A percentile compares a stretch with the other conserved stretches of the same genome.
These are phyloP conservation scores for Genyomyrus donnyi DNA, from an alignment of 2,113 vertebrate species.

Conservation along the genomic window DNA sequence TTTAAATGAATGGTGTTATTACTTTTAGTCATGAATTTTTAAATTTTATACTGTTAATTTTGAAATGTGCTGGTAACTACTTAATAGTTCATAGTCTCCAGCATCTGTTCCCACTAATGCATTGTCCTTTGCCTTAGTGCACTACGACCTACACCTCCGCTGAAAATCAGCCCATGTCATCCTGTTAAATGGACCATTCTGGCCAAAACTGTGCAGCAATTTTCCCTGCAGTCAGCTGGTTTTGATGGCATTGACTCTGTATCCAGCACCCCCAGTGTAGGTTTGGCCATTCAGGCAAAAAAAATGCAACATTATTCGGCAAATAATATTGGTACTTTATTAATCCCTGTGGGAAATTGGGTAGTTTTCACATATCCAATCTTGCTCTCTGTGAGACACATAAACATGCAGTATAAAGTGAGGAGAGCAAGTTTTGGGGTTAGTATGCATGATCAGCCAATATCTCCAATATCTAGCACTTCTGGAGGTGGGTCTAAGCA, in stretches of 20 bases:
- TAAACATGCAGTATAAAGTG: neutral
- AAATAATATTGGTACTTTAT: neutral
- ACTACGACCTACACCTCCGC: neutral
- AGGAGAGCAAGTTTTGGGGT: neutral
- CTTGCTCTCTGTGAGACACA: neutral
- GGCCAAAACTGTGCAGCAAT: neutral
- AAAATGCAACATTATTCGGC: neutral
- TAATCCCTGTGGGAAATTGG: neutral
- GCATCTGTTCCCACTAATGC: neutral
- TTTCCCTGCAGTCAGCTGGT: neutral
- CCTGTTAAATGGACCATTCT: neutral
- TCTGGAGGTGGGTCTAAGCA: neutral
- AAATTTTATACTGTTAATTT: neutral
- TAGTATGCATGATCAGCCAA: neutral
- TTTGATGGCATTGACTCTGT: neutral
- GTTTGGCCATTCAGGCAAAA: neutral
- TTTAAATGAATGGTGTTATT: neutral
- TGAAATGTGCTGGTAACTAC: neutral
- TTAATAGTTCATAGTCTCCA: neutral
- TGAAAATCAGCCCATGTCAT: neutral
- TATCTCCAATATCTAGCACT: neutral
- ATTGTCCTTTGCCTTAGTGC: neutral
- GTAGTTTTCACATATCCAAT: neutral
- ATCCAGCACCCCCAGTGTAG: neutral
- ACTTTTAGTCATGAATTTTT: neutral